Base-by-base conservation (phyloP, 2,888 invertebrate species). In the Aphodius sticticus region DNA sequence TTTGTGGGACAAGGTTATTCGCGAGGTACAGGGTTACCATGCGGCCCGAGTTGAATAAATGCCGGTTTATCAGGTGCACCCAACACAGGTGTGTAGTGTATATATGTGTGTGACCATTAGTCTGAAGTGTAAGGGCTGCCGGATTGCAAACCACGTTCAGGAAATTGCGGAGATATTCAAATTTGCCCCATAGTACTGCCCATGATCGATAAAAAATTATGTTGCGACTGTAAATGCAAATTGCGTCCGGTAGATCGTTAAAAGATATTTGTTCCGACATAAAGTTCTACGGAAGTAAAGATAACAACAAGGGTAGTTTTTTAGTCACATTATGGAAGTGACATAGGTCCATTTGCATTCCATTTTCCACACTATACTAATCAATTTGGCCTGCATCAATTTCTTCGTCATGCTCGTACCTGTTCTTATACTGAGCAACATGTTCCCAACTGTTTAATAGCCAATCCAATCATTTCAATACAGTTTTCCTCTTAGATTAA, bases 1-100 rank as follows among this genome's bases (percentile, higher is more conserved):
- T 74, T 74, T 74, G 74, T 74, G 37, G 74, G 74, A 74, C 74
- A 74, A 74, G 74, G 74, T 74, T 74, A 74, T 37, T n/a, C 26
- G 12, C 3, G 74, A 37, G 35, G 35, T 74, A 35, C 74, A 74
- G 74, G 74, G 74, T 74, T 74, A 74, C 74, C 53, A 26, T 70
- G 26, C 70, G 74, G 35, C 35, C 74, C 74, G 37, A 35, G 35
- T 12, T 37, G 74, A 74, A 74, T 37, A n/a, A 35, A 74, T 35
- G 36, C 74, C 35, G n/a, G 37, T 74, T 74, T 74, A 74, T 74
- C 74, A 37, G 37, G 37, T 74, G 35, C 74, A 35, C 35, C n/a
- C 74, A 16, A 70, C 35, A 74, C 74, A 74, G 36, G 15, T 35
- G n/a, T 26, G 37, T n/a, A n/a, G n/a, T 37, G 35, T 35, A 35